Evolutionary conservation across 2,797 vertebrate species (phyloP).

Genomic region (Choloepus didactylus): DNA sequence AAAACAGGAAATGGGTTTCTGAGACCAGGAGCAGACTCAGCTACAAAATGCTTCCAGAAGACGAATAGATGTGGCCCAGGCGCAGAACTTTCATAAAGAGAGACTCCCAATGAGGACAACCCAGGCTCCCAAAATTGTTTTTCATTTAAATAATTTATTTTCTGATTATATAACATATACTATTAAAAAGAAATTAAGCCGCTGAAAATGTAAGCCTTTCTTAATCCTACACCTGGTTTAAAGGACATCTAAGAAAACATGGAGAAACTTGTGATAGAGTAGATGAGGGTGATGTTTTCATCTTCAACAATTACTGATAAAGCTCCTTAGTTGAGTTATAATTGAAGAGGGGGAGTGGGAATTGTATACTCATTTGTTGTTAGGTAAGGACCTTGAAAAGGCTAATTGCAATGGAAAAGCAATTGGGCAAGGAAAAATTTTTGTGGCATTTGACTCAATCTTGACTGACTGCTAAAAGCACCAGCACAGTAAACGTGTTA

Average conservation of each 20-base stretch:
- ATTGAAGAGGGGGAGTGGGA: constrained; percentile 55
- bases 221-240: background rate
- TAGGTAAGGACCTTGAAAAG: constrained; percentile 62
- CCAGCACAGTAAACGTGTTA: background rate
- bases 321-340: constrained; percentile 58
- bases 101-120: background rate
- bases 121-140: background rate
- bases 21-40: background rate
- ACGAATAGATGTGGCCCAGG: background rate
- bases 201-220: background rate
- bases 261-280: background rate
- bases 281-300: background rate
- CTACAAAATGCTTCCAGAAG: background rate
- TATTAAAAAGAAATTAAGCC: background rate
- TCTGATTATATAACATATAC: background rate
- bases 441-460: constrained; percentile 53
- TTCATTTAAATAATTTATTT: constrained; percentile 25
- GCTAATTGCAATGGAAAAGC: constrained; percentile 67
- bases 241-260: background rate
- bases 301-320: constrained; percentile 47
- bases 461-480: constrained; percentile 20
- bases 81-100: background rate
- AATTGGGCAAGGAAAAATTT: constrained; percentile 64
- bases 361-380: constrained; percentile 16
- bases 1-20: background rate